Evolutionary conservation across 2,797 vertebrate genomes (phyloP).

Genomic region (Psittacula derbiana): DNA sequence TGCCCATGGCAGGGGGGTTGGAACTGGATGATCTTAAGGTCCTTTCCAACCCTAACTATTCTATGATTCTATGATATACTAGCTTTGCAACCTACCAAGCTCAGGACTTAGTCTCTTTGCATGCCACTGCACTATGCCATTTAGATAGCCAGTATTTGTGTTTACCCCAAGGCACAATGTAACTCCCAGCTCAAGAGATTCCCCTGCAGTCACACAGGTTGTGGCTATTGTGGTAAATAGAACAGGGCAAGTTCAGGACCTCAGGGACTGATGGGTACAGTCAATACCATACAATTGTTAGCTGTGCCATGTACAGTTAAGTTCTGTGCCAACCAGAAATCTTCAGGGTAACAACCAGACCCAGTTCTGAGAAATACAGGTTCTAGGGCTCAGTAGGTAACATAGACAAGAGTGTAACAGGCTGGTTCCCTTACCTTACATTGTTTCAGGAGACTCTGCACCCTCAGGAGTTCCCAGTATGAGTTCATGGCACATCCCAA

Average conservation of each 20-base stretch:
- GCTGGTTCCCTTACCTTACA: background rate
- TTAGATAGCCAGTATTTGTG: background rate
- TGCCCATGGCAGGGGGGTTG: no score
- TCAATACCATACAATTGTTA: background rate
- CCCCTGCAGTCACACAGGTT: background rate
- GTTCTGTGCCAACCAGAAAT: background rate
- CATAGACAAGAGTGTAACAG: background rate
- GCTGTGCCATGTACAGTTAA: accelerated
- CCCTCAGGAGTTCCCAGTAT: background rate
- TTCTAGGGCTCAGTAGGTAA: background rate
- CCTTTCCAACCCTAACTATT: no score
- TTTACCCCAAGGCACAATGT: background rate
- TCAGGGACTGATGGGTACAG: background rate
- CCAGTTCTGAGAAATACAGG: background rate
- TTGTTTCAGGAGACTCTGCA: background rate
- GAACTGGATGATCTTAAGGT: no score
- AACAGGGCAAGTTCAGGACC: background rate
- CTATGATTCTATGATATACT: background rate
- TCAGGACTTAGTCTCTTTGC: background rate
- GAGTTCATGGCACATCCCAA: background rate
- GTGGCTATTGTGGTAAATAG: background rate
- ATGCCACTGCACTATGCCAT: background rate
- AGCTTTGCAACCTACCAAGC: background rate
- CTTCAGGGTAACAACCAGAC: background rate
- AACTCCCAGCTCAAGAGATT: background rate